phyloP scores from a whole-genome alignment of 2,888 invertebrate species.

The Bibio marci region DNA sequence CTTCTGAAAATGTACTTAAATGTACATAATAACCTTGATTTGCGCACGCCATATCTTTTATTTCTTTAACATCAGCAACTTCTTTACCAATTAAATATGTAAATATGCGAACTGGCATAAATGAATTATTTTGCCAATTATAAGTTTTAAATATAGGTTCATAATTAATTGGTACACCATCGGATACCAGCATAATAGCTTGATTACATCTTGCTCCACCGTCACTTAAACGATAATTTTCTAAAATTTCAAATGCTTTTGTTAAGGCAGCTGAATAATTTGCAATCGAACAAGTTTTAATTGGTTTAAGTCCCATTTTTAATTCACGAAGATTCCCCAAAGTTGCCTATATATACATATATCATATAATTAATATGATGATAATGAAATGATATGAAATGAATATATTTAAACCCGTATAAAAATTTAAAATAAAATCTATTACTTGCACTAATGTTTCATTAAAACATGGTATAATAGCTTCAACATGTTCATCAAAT shows the following conservation, averaged over 20 bases:
- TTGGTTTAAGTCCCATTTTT: constrained; percentile 58
- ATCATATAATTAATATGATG: constrained; percentile 2
- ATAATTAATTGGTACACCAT: constrained; percentile 90
- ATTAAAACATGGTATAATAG: constrained; percentile 77
- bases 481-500: constrained; percentile 67
- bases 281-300: constrained; percentile 77
- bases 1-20: constrained; percentile 90
- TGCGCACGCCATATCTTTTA: constrained; percentile 97
- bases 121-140: constrained; percentile 61
- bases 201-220: constrained; percentile 69
- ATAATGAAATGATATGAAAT: too few relatives aligned
- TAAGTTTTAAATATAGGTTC: constrained; percentile 80
- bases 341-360: constrained; percentile 48
- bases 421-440: constrained; percentile 7
- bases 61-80: constrained; percentile 80
- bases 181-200: constrained; percentile 98
- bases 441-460: constrained; percentile 76
- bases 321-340: constrained; percentile 67
- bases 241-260: constrained; percentile 75
- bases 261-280: constrained; percentile 83
- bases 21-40: constrained; percentile 95
- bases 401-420: background rate
- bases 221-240: constrained; percentile 33
- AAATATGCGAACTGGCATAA: constrained; percentile 85
- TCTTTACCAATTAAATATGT: constrained; percentile 95